Evolutionary conservation across 2,797 vertebrate species (phyloP), one percentile per base, ranked within the genome.

Genomic region (Rhadinocentrus ornatus): DNA sequence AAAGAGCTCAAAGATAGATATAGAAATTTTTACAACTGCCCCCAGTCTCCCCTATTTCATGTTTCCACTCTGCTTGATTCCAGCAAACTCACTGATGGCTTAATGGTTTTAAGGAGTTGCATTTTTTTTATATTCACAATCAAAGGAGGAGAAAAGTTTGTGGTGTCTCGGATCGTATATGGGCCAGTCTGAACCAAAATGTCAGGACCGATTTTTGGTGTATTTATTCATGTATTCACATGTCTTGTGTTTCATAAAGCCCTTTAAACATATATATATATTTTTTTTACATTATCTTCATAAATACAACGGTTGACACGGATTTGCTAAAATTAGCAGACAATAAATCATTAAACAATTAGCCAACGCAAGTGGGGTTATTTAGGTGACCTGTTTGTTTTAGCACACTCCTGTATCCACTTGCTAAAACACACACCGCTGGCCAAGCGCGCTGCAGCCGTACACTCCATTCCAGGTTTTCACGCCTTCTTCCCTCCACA

Each of bases 391-490:
- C 24, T 6, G 26, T 65, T n/a, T 1, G 26, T 50, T 58, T 65
- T 44, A 69, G 58, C 71, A 32, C 66, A 16, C 61, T 34, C 18
- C 12, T 20, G 59, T 12, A 69, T 24, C 48, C 48, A n/a, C 29
- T 27, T 27, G 52, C 52, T 27, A 7, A 54, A 29, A 27, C 52
- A 15, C 29, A 18, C 56, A 61, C 44, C 13, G 37, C 52, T 13
- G 50, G 26, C 15, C 6, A 6, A 32, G 41, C 58, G 24, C 2
- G 20, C 56, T 10, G 12, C 22, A 15, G 48, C 22, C 6, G 1
- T 0, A 46, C 2, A 46, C 2, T 95, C 94, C 94, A 81, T 2
- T 80, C 89, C 94, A 16, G 77, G 91, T 91, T 94, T 95, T 95
- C 68, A 4, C 0, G 3, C 10, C 59, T 48, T 73, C 75, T 66